phyloP scores from a whole-genome alignment of 2,113 vertebrate genomes.

The Proteles cristata region DNA sequence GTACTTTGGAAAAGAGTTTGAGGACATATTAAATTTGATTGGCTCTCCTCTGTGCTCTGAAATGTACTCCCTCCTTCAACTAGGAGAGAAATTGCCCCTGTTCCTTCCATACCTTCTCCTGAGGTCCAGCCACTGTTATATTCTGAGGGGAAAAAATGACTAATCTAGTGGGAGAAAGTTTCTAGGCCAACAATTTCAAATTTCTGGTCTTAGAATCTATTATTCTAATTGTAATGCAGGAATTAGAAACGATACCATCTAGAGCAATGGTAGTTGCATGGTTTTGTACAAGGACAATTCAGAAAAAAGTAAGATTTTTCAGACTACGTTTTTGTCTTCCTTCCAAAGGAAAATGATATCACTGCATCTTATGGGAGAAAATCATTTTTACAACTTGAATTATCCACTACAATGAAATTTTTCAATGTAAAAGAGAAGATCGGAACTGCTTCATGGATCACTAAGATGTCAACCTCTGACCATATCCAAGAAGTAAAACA shows the following conservation, averaged over 20 bases:
- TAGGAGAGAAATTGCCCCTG: background rate
- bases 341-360: constrained; percentile 8
- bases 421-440: background rate
- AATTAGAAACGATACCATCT: background rate
- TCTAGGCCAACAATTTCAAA: background rate
- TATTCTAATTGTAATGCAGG: background rate
- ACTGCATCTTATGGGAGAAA: background rate
- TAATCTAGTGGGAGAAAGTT: background rate
- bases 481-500: background rate
- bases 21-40: background rate
- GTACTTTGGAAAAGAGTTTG: background rate
- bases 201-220: background rate
- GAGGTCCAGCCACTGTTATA: background rate
- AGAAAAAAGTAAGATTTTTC: constrained; percentile 11
- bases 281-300: background rate
- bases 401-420: background rate
- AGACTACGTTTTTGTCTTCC: background rate
- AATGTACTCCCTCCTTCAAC: background rate
- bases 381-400: background rate
- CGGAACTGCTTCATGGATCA: background rate
- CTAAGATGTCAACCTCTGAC: background rate
- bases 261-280: background rate
- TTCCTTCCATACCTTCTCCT: background rate
- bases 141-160: background rate
- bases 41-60: background rate